phyloP scores from a whole-genome alignment of 2,113 vertebrate species.

The Phyllopteryx taeniolatus region DNA sequence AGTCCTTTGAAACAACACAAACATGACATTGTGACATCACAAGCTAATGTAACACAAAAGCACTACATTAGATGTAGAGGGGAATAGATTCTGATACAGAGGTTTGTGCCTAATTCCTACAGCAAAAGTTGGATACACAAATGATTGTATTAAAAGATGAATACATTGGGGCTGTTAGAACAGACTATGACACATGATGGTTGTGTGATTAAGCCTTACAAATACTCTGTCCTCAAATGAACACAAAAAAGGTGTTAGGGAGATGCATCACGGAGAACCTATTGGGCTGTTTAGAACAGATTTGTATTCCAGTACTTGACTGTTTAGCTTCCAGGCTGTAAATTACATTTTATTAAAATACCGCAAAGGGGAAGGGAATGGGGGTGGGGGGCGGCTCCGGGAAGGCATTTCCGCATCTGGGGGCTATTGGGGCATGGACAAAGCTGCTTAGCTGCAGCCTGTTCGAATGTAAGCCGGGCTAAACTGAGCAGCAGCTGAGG shows the following conservation, averaged over 20 bases:
- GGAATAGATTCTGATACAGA: conserved; percentile 46
- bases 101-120: background rate
- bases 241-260: background rate
- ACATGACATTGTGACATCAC: conserved; percentile 29
- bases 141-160: conserved; percentile 14
- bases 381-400: conserved; percentile 24
- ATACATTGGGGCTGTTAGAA: conserved; percentile 18
- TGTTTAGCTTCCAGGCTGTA: conserved; percentile 43
- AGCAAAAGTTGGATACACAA: conserved; percentile 15
- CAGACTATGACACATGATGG: conserved; percentile 6
- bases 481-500: conserved; percentile 53
- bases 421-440: conserved; percentile 50
- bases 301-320: conserved; percentile 13
- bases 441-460: conserved; percentile 67
- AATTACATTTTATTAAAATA: conserved; percentile 51
- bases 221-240: conserved; percentile 1
- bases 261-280: background rate
- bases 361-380: conserved; percentile 43
- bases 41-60: conserved; percentile 58
- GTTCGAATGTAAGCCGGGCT: conserved; percentile 56
- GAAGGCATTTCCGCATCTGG: conserved; percentile 65
- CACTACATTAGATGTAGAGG: conserved; percentile 44
- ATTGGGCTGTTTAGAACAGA: background rate
- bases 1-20: conserved; percentile 22
- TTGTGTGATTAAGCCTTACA: conserved; percentile 9